Conservation (phyloP, 2,888 invertebrate genomes). For the Tetragnatha montana region DNA sequence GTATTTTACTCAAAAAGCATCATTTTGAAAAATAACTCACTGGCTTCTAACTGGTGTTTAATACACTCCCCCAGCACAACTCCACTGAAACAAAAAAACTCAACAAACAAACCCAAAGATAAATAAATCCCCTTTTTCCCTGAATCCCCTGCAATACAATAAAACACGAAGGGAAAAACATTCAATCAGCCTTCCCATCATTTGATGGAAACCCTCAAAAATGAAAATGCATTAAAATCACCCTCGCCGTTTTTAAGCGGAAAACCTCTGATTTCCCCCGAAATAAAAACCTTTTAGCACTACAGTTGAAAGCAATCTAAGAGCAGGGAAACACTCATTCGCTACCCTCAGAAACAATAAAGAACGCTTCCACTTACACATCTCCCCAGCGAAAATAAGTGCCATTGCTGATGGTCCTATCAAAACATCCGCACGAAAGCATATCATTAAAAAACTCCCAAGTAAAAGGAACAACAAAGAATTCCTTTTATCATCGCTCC, state of each 20-base stretch:
- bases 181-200: slow-evolving; percentile 36
- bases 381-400: slow-evolving; percentile 36
- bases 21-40: neutral
- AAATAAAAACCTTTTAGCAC: slow-evolving; percentile 46
- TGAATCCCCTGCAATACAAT: slow-evolving; percentile 9
- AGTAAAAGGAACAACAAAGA: slow-evolving; percentile 28
- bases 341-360: slow-evolving; percentile 17
- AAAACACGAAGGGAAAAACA: slow-evolving; percentile 12
- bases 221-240: slow-evolving; percentile 54
- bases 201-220: slow-evolving; percentile 42
- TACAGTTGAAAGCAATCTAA: slow-evolving; percentile 1
- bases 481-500: slow-evolving; percentile 16
- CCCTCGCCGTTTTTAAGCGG: slow-evolving; percentile 10
- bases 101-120: neutral
- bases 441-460: slow-evolving; percentile 60
- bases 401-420: slow-evolving; percentile 57
- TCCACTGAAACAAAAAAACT: neutral
- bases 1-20: neutral
- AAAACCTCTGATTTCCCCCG: slow-evolving; percentile 1
- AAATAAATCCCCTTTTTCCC: neutral
- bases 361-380: slow-evolving; percentile 33
- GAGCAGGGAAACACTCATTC: slow-evolving; percentile 20
- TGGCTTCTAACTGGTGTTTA: neutral
- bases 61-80: neutral
- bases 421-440: slow-evolving; percentile 63